Evolutionary conservation across 64 coral and sea anemone genomes (phyloP), one percentile per base, ranked within the genome.

Genomic region (Pachyseris speciosa): DNA sequence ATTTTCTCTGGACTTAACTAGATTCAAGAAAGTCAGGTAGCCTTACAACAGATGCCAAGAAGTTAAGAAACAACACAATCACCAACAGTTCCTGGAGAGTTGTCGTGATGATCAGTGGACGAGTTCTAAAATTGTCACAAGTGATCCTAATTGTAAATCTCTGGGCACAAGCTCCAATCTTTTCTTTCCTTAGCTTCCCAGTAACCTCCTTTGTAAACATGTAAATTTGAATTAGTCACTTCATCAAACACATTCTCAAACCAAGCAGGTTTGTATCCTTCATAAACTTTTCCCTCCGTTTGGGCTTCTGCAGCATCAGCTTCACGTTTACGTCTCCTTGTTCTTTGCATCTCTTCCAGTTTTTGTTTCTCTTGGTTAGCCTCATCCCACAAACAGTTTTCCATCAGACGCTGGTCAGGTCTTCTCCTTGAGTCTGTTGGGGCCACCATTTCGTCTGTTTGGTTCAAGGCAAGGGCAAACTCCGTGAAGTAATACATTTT

Each of bases 141-240:
- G 50, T 36, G 53, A 39, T 39, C 32, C 32, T 81, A 81, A 61
- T 20, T 52, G 27, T 64, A 99, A 65, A 99, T 92, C 92, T 99
- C 97, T 31, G 97, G 97, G 25, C 72, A 90, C 19, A 87, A 58
- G 68, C 74, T 83, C 94, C 94, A 99, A 37, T 99, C 97, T 20
- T 70, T 74, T 75, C 89, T 99, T 58, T 99, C 97, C 59, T 99
- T 99, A 22, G 97, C 97, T 26, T 99, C 97, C 97, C 97, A 99
- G 12, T 99, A 99, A 13, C 97, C 97, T 8, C 97, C 97, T 83
- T 93, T 99, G 59, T 99, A 99, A 22, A 99, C 97, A 68, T 99
- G 97, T 59, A 99, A 75, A 34, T 90, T 51, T 7, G 83, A 69
- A 37, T 73, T 40, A 3, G 90, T 90, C 34, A 95, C 48, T 69